Evolutionary conservation across 2,888 invertebrate species (phyloP), one percentile per base, ranked within the genome.

Genomic region (Melanostoma scalare): DNA sequence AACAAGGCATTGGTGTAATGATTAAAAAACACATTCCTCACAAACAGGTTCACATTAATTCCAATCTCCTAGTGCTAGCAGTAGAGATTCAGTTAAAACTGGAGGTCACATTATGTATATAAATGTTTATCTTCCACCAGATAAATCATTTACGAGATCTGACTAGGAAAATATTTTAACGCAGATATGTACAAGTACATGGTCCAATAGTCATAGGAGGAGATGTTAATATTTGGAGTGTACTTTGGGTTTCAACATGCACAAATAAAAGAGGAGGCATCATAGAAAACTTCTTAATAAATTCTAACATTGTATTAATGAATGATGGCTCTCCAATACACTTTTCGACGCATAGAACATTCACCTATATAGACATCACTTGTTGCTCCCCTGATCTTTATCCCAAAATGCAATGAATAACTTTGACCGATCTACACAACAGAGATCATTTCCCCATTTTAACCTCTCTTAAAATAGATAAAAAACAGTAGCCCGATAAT

Each of bases 331-430:
- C 50, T 4, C 50, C 50, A 0, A 50, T 30, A 2, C 50, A 50
- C 6, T 50, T 50, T 20, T 20, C 20, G 4, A 31, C 60, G 8
- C 71, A 71, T 20, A 60, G n/a, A 38, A 61, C 61, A 1, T 40
- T 72, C 8, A 52, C 72, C 5, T 31, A 72, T 33, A 50, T 72
- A 33, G 72, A 61, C 36, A 44, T 72, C 6, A 61, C 61, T 5
- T 40, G 50, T 5, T 61, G 61, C 8, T 44, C 73, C 8, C 73
- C 61, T 36, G 35, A 10, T 4, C 10, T 73, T 44, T 36, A 35
- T 30, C 10, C 35, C 4, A 40, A 52, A 53, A 38, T 46, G 35
- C 5, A 31, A 9, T 63, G 63, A 63, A 63, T 30, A 50, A 20
- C 38, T 30, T 40, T 53, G 10, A 46, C 61, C 6, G 53, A 73